Evolutionary conservation across 2,888 invertebrate species (phyloP).

Genomic region (Oxycera nigricornis): DNA sequence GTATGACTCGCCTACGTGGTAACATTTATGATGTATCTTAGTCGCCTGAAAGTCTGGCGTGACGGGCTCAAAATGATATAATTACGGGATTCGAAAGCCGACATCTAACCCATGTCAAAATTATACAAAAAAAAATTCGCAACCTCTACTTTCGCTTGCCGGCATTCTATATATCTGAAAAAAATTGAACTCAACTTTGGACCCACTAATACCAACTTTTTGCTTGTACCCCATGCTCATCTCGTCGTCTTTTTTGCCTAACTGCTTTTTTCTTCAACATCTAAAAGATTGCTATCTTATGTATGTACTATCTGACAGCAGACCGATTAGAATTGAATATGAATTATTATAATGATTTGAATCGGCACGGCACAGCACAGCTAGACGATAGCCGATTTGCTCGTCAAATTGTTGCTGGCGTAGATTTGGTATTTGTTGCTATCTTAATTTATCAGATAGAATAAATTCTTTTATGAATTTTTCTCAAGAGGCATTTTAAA

Average conservation of each 20-base stretch:
- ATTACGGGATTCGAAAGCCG: neutral
- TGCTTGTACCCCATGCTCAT: neutral
- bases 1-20: neutral
- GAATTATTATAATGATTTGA: neutral
- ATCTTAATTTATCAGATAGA: neutral
- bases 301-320: neutral
- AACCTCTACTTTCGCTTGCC: neutral
- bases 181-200: neutral
- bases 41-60: neutral
- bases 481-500: neutral
- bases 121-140: neutral
- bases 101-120: neutral
- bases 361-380: neutral
- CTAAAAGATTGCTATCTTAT: neutral
- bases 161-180: neutral
- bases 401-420: neutral
- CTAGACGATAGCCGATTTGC: neutral
- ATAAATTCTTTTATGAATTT: neutral
- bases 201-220: neutral
- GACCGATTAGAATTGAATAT: constrained; percentile 1
- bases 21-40: neutral
- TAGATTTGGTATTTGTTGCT: neutral
- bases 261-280: neutral
- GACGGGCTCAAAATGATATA: neutral
- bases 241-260: neutral